Base-by-base conservation (phyloP, 2,113 vertebrate genomes). In the Pterophyllum scalare region DNA sequence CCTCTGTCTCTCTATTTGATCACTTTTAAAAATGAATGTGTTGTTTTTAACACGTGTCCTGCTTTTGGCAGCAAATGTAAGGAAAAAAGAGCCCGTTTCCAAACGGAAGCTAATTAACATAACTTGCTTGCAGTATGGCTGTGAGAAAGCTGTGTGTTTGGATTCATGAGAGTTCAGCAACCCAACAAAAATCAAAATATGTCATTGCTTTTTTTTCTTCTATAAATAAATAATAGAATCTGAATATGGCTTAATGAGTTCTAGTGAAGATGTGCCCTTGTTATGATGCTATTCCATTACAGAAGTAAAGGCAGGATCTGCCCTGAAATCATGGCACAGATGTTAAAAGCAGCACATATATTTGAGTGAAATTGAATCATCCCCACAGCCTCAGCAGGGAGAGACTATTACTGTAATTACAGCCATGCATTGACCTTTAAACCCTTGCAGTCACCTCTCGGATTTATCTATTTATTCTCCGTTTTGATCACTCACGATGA, bases 381-480 rank as follows among this genome's bases (percentile, higher is more conserved):
- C 33, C 11, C 13, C 60, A 2, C 26, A 22, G 59, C 70, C 70
- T 84, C 79, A 60, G 70, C 76, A 59, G 86, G 81, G 77, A 79
- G 75, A 54, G 77, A 54, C 56, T 81, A 20, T 86, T 77, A 78
- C 87, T 84, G 89, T 82, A 77, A 75, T 87, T 82, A 81, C 76
- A 89, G 83, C 61, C 79, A 57, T 60, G 59, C 67, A 38, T 74
- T 17, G 20, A 75, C 65, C 74, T 84, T 19, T 14, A 54, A 65
- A 62, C 57, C 4, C 77, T 87, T 22, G 28, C 64, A 17, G 62
- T 76, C 80, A 80, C 57, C 3, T 14, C 61, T 67, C 65, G 13
- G 79, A 67, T 65, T 38, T 17, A 87, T 74, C 74, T 87, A 87
- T 87, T 90, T 89, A 89, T 90, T 88, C 75, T 81, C 28, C 33